Evolutionary conservation across 2,113 vertebrate species (phyloP).

Genomic region (Pachypanchax playfairii): DNA sequence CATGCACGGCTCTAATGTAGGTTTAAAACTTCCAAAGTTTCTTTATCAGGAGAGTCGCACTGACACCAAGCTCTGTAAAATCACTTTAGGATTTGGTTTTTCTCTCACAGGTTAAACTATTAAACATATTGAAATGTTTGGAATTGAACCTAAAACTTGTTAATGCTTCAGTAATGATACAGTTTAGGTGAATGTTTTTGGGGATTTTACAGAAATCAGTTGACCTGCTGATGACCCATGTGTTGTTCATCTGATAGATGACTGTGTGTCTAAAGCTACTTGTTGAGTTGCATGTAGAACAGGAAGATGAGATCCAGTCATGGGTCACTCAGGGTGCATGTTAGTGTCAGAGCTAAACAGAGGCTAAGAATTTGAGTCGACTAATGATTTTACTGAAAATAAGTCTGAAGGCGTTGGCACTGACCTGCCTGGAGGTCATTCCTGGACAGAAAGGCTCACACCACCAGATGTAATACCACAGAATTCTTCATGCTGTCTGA

Average conservation of each 20-base stretch:
- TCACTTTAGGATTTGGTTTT: too few species aligned
- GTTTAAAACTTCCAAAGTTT: too few species aligned
- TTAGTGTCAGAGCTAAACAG: neutral
- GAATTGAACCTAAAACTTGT: neutral
- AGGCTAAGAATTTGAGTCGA: neutral
- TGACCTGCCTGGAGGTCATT: neutral
- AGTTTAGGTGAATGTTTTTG: too few species aligned
- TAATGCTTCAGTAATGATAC: neutral
- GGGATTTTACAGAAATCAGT: neutral
- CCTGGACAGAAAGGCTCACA: neutral
- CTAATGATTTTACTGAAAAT: neutral
- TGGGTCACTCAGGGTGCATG: neutral
- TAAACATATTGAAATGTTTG: too few species aligned
- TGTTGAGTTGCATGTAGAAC: neutral
- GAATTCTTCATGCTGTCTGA: slow-evolving; percentile 8
- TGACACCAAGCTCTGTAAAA: too few species aligned
- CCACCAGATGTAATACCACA: neutral
- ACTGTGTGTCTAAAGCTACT: neutral
- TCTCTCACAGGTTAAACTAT: too few species aligned
- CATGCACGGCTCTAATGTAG: too few species aligned
- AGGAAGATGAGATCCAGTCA: neutral
- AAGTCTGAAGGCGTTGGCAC: neutral
- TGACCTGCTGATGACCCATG: neutral
- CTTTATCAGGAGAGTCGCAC: too few species aligned
- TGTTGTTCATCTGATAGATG: neutral